Conservation (phyloP, 2,797 vertebrate species). For the Gallinago nigripennis region DNA sequence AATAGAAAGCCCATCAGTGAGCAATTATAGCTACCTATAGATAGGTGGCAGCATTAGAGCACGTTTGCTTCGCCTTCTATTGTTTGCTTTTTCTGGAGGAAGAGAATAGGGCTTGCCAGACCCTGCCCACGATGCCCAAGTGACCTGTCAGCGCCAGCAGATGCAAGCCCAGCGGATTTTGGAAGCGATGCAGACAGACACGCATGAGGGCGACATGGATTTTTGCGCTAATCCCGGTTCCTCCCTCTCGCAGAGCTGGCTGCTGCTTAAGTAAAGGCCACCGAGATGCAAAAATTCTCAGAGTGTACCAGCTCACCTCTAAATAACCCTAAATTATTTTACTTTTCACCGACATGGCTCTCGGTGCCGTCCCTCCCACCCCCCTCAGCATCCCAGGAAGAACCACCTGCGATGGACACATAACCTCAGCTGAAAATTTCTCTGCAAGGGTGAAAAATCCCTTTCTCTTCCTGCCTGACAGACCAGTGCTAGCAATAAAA, state of each 20-base stretch:
- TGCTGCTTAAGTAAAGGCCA: not conserved
- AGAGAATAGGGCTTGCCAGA: not conserved
- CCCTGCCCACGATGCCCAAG: not conserved
- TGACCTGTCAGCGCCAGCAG: not conserved
- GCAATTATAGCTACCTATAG: not conserved
- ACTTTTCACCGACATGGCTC: not conserved
- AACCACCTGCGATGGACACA: rapidly evolving
- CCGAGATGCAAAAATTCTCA: not conserved
- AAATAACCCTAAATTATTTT: not conserved
- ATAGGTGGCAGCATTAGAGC: conserved; percentile 59
- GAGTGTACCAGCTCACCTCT: not conserved
- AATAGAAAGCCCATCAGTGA: not conserved
- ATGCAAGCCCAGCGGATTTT: not conserved
- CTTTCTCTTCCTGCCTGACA: not conserved
- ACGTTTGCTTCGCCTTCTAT: not conserved
- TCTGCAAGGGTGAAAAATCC: not conserved
- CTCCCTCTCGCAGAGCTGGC: not conserved
- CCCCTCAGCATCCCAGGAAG: not conserved
- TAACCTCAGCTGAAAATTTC: not conserved
- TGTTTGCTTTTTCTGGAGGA: not conserved
- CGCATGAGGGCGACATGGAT: rapidly evolving
- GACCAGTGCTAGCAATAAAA: rapidly evolving
- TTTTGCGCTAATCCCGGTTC: not conserved
- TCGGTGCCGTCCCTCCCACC: not conserved
- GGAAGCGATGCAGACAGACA: not conserved